These are phyloP conservation scores for Trissolcus japonicus DNA, from an alignment of 2,888 invertebrate species.

Conservation along the genomic window DNA sequence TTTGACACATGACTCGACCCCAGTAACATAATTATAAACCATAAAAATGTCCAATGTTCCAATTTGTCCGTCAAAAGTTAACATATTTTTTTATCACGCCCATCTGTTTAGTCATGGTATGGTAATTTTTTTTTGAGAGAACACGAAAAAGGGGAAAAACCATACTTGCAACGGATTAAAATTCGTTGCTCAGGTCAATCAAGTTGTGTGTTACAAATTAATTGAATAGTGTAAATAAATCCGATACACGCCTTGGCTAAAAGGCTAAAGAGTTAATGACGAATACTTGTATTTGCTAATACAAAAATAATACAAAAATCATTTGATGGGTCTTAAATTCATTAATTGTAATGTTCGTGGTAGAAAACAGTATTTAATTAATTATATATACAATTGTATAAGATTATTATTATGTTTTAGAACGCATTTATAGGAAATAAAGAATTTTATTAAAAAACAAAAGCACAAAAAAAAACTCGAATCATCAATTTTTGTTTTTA, in stretches of 20 bases:
- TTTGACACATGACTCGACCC: background rate
- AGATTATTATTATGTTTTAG: constrained; percentile 37
- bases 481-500: too few species aligned
- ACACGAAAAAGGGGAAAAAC: too few species aligned
- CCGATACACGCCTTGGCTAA: background rate
- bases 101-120: too few species aligned
- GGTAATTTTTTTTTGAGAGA: too few species aligned
- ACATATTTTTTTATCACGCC: background rate
- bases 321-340: constrained; percentile 24
- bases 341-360: constrained; percentile 27
- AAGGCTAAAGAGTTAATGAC: background rate
- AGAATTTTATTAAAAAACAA: constrained; percentile 25
- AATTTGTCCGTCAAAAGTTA: background rate
- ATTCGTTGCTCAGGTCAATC: too few species aligned
- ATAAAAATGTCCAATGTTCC: constrained; percentile 7
- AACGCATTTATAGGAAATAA: constrained; percentile 36
- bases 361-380: constrained; percentile 36
- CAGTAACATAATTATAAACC: background rate
- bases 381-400: constrained; percentile 34
- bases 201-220: constrained; percentile 9
- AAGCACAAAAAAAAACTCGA: too few species aligned
- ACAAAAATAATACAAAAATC: constrained; percentile 22
- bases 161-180: too few species aligned
- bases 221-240: constrained; percentile 22
- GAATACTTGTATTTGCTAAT: constrained; percentile 20